Conservation (phyloP, 2,888 invertebrate species). For the Athalia circularis region DNA sequence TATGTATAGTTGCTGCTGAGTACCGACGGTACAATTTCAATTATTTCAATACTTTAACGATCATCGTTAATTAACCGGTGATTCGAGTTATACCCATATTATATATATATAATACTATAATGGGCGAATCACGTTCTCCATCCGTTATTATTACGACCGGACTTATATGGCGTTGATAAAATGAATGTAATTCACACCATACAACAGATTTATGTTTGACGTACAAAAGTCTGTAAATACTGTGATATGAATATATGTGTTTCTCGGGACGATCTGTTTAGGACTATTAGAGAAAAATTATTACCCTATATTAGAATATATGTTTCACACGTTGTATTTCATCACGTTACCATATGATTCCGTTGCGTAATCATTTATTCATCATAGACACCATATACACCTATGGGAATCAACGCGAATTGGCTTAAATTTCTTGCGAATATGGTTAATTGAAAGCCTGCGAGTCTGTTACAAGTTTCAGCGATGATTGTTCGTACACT, state of each 20-base stretch:
- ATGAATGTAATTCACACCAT: not conserved
- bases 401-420: not conserved
- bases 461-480: slow-evolving; percentile 16
- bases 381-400: not conserved
- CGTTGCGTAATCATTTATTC: slow-evolving; percentile 8
- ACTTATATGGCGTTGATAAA: slow-evolving; percentile 9
- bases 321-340: slow-evolving; percentile 25
- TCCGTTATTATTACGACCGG: not conserved
- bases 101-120: no score
- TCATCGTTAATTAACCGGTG: slow-evolving; percentile 3
- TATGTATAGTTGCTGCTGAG: no score
- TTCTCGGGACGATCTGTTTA: not conserved
- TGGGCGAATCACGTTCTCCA: no score
- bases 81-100: not conserved
- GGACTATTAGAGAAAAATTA: not conserved
- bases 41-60: slow-evolving; percentile 27
- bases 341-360: not conserved
- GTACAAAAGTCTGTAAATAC: no score
- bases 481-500: slow-evolving; percentile 31
- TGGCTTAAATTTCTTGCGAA: not conserved
- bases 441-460: not conserved
- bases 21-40: not conserved
- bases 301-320: not conserved
- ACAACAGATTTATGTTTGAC: not conserved
- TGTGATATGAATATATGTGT: not conserved